phyloP scores from a whole-genome alignment of 1,140 invertebrate genomes.

The Sarcophaga bullata region DNA sequence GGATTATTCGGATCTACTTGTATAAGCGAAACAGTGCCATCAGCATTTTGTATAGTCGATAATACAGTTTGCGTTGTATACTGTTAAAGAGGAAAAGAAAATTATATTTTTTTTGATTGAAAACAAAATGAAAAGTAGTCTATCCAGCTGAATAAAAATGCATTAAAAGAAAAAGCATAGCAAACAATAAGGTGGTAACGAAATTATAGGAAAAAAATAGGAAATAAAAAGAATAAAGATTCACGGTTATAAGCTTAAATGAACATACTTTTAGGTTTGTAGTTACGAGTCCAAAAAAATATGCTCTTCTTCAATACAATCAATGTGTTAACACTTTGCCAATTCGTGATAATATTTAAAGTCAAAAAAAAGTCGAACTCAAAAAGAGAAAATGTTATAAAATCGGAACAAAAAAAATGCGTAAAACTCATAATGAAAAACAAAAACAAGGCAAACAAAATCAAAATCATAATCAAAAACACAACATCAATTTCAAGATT shows the following conservation, averaged over 20 bases:
- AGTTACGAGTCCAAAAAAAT: background rate
- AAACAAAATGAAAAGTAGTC: constrained; percentile 39
- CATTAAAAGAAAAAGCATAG: constrained; percentile 32
- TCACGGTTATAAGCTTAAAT: background rate
- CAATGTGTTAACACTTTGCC: too few relatives aligned
- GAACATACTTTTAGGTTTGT: background rate
- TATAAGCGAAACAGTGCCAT: constrained; percentile 95
- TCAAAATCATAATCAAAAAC: constrained; percentile 33
- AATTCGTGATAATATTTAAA: too few relatives aligned
- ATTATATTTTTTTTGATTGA: constrained; percentile 42
- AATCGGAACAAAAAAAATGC: background rate
- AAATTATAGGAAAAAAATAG: background rate
- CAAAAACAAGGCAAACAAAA: constrained; percentile 36
- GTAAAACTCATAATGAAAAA: background rate
- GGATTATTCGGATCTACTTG: constrained; percentile 95
- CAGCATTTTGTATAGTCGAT: constrained; percentile 95
- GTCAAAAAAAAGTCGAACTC: background rate
- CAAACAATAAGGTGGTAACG: background rate
- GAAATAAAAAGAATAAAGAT: background rate
- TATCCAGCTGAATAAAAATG: background rate
- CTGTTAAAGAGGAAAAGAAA: constrained; percentile 60
- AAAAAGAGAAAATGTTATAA: constrained; percentile 17
- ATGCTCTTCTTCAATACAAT: too few relatives aligned
- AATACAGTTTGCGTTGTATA: constrained; percentile 90
- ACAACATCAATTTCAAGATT: constrained; percentile 43